Conservation (phyloP, 2,797 vertebrate genomes). For the Ctenosaura bakeri region DNA sequence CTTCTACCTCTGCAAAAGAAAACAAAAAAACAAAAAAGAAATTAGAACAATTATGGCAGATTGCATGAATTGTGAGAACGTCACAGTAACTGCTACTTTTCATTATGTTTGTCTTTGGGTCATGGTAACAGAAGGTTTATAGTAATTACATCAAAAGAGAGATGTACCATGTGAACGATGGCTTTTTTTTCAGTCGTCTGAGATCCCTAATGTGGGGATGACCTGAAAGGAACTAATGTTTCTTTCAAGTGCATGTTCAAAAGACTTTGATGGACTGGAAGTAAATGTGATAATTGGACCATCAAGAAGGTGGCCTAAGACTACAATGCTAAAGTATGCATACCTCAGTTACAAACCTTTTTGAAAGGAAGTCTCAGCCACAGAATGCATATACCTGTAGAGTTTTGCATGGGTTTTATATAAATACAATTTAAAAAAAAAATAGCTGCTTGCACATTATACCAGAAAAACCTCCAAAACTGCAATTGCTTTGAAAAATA, state of each 20-base stretch:
- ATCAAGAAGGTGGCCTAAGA: conserved; percentile 94
- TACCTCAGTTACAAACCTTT: conserved; percentile 99
- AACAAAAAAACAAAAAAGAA: conserved; percentile 82
- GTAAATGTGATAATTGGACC: conserved; percentile 88
- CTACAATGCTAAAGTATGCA: conserved; percentile 96
- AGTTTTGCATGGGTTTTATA: conserved; percentile 99
- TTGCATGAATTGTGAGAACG: conserved; percentile 94
- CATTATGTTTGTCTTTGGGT: conserved; percentile 93
- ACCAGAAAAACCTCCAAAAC: conserved; percentile 99
- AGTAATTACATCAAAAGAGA: conserved; percentile 87
- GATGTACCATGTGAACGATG: conserved; percentile 90
- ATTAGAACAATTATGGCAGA: conserved; percentile 95
- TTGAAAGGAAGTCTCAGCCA: conserved; percentile 98
- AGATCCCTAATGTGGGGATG: conserved; percentile 89
- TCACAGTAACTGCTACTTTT: conserved; percentile 94
- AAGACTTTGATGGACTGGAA: conserved; percentile 95
- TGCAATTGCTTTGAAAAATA: conserved; percentile 99
- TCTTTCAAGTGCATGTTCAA: conserved; percentile 94
- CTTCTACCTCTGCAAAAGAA: conserved; percentile 99
- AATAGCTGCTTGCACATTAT: conserved; percentile 99
- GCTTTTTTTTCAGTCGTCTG: conserved; percentile 86
- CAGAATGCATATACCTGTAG: conserved; percentile 99
- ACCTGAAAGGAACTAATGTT: conserved; percentile 93
- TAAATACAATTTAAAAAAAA: conserved; percentile 99
- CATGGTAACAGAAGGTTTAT: conserved; percentile 89